phyloP scores from a whole-genome alignment of 2,888 invertebrate genomes.

The Euplexia lucipara region DNA sequence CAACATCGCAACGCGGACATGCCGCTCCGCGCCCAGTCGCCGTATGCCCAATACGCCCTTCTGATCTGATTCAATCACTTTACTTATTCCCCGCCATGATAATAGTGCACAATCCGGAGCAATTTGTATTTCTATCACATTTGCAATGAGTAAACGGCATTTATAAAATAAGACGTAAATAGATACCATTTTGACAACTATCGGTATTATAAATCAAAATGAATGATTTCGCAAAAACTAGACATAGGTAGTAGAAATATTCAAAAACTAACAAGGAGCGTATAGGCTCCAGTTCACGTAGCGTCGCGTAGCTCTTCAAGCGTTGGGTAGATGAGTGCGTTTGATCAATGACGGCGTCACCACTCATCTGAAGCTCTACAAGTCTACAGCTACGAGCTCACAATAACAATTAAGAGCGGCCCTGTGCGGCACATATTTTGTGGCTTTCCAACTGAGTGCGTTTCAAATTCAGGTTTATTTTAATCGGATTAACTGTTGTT shows the following conservation, averaged over 20 bases:
- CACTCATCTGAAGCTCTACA: constrained; percentile 54
- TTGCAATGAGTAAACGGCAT: constrained; percentile 16
- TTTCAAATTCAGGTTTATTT: constrained; percentile 78
- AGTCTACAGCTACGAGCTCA: constrained; percentile 62
- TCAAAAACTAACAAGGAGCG: constrained; percentile 29
- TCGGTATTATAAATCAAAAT: background rate
- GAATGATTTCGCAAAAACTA: too few species aligned
- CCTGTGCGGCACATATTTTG: constrained; percentile 71
- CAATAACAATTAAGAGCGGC: constrained; percentile 71
- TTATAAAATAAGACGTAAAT: constrained; percentile 1
- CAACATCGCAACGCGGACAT: constrained; percentile 76
- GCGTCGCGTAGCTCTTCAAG: constrained; percentile 72
- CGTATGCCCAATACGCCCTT: constrained; percentile 79
- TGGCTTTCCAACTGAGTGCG: constrained; percentile 73
- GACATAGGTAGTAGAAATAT: constrained; percentile 10
- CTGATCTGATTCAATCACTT: constrained; percentile 81
- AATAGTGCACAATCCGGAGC: constrained; percentile 39
- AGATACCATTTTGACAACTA: background rate
- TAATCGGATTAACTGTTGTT: constrained; percentile 84
- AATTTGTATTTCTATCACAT: constrained; percentile 14
- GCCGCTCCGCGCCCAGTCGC: constrained; percentile 69
- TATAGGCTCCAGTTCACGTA: constrained; percentile 67
- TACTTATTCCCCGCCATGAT: constrained; percentile 65
- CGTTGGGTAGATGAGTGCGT: constrained; percentile 62
- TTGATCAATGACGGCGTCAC: constrained; percentile 64